Conservation (phyloP, 2,113 vertebrate species). For the Lucifuga dentata region DNA sequence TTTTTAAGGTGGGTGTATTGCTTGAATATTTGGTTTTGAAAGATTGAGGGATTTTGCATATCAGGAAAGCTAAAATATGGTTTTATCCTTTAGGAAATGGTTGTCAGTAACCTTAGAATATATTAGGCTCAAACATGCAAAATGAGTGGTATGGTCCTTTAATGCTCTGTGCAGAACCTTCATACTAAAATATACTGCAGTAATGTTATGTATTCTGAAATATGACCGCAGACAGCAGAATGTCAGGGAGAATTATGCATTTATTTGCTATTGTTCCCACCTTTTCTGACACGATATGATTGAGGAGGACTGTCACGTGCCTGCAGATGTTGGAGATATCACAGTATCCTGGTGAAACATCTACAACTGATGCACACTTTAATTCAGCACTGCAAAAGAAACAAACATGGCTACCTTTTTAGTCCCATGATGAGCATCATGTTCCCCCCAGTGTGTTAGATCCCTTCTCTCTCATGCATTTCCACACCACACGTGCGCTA, state of each 20-base stretch:
- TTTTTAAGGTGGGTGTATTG: too few relatives aligned
- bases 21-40: too few relatives aligned
- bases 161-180: too few relatives aligned
- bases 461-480: constrained; percentile 17
- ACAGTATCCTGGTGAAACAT: constrained; percentile 12
- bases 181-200: too few relatives aligned
- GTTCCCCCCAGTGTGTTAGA: constrained; percentile 31
- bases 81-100: too few relatives aligned
- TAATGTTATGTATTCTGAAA: background rate
- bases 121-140: too few relatives aligned
- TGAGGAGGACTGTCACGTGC: constrained; percentile 3
- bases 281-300: constrained; percentile 6
- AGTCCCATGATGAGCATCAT: constrained; percentile 12
- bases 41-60: too few relatives aligned
- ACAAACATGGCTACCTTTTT: constrained; percentile 37
- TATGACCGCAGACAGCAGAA: background rate
- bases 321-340: constrained; percentile 22
- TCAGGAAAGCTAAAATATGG: too few relatives aligned
- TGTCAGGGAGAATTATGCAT: too few relatives aligned
- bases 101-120: too few relatives aligned
- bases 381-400: constrained; percentile 44
- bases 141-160: too few relatives aligned
- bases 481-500: constrained; percentile 9
- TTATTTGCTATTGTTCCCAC: constrained; percentile 9
- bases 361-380: constrained; percentile 37